Evolutionary conservation across 2,797 vertebrate species (phyloP).

Genomic region (Lateolabrax maculatus): DNA sequence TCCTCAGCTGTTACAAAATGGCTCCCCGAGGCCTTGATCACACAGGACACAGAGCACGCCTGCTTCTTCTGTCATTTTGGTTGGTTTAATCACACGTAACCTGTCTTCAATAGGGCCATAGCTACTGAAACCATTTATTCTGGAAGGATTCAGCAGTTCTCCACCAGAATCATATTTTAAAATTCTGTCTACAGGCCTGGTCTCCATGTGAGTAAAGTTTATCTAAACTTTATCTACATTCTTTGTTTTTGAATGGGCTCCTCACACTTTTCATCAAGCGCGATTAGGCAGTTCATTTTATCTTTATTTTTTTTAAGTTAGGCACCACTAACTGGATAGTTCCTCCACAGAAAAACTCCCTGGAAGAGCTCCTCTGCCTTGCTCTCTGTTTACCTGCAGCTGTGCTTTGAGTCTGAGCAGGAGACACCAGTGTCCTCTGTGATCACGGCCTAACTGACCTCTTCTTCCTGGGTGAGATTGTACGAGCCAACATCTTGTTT

Average conservation of each 20-base stretch:
- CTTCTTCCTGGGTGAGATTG: not conserved
- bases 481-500: conserved; percentile 19
- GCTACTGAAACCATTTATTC: not conserved
- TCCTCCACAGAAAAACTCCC: not conserved
- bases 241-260: not conserved
- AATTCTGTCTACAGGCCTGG: not conserved
- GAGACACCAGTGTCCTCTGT: conserved; percentile 12
- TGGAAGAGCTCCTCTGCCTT: not conserved
- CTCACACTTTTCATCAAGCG: not conserved
- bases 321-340: not conserved
- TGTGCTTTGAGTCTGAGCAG: conserved; percentile 1
- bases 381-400: not conserved
- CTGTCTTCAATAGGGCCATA: not conserved
- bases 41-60: not conserved
- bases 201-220: not conserved
- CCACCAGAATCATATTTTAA: not conserved
- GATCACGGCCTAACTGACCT: not conserved
- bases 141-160: not conserved
- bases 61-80: not conserved
- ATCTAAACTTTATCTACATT: not conserved
- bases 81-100: not conserved
- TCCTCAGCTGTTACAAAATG: conserved; percentile 9
- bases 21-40: not conserved
- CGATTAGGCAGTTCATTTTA: not conserved
- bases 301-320: not conserved